Conservation (phyloP, 1,140 invertebrate species). For the Heliothis virescens region DNA sequence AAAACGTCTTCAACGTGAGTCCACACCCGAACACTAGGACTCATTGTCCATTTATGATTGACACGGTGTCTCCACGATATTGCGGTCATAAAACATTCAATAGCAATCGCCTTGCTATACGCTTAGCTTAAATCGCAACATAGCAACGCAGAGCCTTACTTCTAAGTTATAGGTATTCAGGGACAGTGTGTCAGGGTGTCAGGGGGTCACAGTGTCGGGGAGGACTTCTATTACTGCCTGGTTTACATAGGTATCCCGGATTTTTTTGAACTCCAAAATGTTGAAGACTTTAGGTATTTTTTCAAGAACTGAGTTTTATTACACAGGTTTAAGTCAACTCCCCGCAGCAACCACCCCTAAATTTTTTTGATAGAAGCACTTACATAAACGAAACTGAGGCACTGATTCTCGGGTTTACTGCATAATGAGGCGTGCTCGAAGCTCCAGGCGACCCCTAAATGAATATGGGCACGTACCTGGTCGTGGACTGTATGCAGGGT, state of each 20-base stretch:
- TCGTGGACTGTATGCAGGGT: constrained; percentile 17
- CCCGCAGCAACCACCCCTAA: background rate
- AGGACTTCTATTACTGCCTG: background rate
- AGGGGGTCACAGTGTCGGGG: background rate
- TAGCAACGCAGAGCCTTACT: constrained; percentile 33
- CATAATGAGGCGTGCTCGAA: background rate
- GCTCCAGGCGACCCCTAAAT: background rate
- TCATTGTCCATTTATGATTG: constrained; percentile 24
- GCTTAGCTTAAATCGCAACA: constrained; percentile 41
- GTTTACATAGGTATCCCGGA: background rate
- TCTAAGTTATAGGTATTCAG: constrained; percentile 1
- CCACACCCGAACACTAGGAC: background rate
- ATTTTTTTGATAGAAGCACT: constrained; percentile 71
- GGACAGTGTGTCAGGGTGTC: constrained; percentile 2
- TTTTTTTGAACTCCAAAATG: background rate
- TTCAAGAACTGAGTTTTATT: background rate
- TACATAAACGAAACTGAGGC: constrained; percentile 76
- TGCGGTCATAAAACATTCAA: constrained; percentile 33
- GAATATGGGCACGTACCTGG: constrained; percentile 22
- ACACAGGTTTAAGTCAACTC: background rate
- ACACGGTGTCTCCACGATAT: constrained; percentile 8
- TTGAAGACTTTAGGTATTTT: background rate
- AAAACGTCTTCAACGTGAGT: background rate
- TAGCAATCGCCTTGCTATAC: constrained; percentile 30
- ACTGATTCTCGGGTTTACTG: constrained; percentile 52